A percentile compares a stretch with the other conserved stretches of the same genome.
Evolutionary conservation across 2,113 vertebrate species (phyloP).

Genomic region (Urocitellus parryii): DNA sequence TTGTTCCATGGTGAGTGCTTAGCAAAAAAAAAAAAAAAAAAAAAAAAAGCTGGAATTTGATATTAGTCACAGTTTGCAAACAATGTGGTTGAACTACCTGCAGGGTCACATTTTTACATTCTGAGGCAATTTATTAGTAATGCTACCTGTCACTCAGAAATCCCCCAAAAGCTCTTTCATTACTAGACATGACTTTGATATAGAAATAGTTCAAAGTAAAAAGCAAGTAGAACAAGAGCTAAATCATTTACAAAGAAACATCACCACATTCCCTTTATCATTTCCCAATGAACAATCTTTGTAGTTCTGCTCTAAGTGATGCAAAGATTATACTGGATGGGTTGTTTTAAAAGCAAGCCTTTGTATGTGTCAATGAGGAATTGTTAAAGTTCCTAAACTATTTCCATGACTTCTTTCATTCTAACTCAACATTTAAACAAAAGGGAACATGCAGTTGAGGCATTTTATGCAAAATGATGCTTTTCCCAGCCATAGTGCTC

Average conservation of each 20-base stretch:
- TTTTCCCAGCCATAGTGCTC: neutral
- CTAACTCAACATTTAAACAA: slow-evolving; percentile 36
- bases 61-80: slow-evolving; percentile 92
- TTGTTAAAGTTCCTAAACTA: neutral
- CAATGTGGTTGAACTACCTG: slow-evolving; percentile 86
- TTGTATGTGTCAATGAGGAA: slow-evolving; percentile 22
- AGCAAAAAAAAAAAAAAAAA: slow-evolving; percentile 77
- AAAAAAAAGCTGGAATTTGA: slow-evolving; percentile 86
- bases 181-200: slow-evolving; percentile 58
- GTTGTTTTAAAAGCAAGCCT: slow-evolving; percentile 60
- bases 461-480: neutral
- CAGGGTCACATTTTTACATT: slow-evolving; percentile 87
- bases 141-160: slow-evolving; percentile 84
- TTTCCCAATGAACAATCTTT: slow-evolving; percentile 62
- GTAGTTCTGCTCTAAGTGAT: slow-evolving; percentile 47
- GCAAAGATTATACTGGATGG: slow-evolving; percentile 41
- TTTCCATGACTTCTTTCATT: neutral
- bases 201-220: slow-evolving; percentile 71
- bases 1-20: slow-evolving; percentile 83
- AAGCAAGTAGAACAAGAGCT: slow-evolving; percentile 58
- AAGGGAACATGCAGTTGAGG: neutral
- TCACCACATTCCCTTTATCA: slow-evolving; percentile 30
- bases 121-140: slow-evolving; percentile 86
- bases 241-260: slow-evolving; percentile 63
- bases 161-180: slow-evolving; percentile 71